Base-by-base conservation (phyloP, 2,797 vertebrate species). In the Potorous gilbertii region DNA sequence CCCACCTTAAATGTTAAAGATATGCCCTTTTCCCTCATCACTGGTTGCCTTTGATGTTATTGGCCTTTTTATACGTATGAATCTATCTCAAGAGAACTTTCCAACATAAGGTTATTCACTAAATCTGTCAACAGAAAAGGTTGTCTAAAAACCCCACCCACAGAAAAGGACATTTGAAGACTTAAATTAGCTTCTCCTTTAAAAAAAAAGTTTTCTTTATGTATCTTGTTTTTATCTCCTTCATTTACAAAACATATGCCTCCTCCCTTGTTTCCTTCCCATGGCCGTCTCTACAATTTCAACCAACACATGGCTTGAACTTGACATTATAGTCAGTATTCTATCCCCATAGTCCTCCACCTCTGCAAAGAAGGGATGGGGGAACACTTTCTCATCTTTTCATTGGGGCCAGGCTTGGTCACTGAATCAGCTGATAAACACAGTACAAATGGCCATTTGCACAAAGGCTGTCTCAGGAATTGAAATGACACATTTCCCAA, bases 1-100 rank as follows among this genome's bases (percentile, higher is more conserved):
- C 90, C 74, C 40, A 87, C 92, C 95, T 95, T 97, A 97, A 92
- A 94, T 59, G 92, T 91, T 93, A 0, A 52, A 96, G 97, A 92
- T 91, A 92, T 91, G 46, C 59, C 97, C n/a, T 81, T 94, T 96
- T 62, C 55, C 96, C 95, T 92, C 57, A 55, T 92, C 92, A 93
- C 95, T 46, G 9, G 95, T 89, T 95, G 93, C 91, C 94, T 74
- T 96, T 94, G 94, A 96, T 34, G 91, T 74, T 56, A 87, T 56
- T 95, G 94, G 96, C 92, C 97, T 97, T 94, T 97, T 94, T 90
- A 52, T 40, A 87, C 27, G 40, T 87, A 46, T 87, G 74, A 87
- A 93, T 56, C 2, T 10, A 94, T 97, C 96, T 97, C 95, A 97
- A 97, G 97, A 98, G 96, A 97, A 97, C 96, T 96, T 98, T 96